Percentiles rank a stretch among this genome's conserved stretches.
phyloP scores from a whole-genome alignment of 2,113 vertebrate genomes.

The Asarcornis scutulata region DNA sequence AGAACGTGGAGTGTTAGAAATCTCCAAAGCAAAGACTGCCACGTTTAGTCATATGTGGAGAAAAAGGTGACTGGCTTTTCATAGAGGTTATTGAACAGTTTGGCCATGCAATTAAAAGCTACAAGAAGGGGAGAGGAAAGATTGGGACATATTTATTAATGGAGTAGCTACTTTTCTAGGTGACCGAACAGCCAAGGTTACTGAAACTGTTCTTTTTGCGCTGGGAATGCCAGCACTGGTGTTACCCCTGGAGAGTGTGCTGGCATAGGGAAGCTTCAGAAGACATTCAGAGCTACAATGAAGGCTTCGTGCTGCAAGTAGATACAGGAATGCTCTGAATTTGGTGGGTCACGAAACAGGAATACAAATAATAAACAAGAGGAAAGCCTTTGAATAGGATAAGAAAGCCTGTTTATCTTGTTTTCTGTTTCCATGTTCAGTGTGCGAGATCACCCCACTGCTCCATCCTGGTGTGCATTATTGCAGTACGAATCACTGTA shows the following conservation, averaged over 20 bases:
- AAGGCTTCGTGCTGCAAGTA: not conserved
- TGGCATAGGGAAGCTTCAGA: not conserved
- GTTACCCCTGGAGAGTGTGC: not conserved
- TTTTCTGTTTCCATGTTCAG: not conserved
- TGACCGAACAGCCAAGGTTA: not conserved
- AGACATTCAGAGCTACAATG: not conserved
- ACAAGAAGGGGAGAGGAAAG: not conserved
- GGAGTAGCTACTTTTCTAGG: not conserved
- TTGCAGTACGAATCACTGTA: not conserved
- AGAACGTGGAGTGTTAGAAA: not conserved
- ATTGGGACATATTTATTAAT: not conserved
- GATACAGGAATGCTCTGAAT: not conserved
- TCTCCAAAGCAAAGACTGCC: not conserved
- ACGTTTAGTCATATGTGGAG: not conserved
- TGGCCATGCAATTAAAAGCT: not conserved
- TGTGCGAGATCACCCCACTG: accelerated
- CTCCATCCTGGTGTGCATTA: not conserved
- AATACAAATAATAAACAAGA: not conserved
- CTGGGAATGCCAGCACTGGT: not conserved
- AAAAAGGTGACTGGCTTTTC: not conserved
- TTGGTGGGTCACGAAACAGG: not conserved
- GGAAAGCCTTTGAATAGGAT: not conserved
- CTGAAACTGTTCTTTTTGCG: not conserved
- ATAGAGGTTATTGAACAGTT: not conserved
- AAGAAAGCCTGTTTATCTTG: not conserved